A percentile compares a stretch with the other conserved stretches of the same genome.
These are phyloP conservation scores for Tenodera sinensis DNA, from an alignment of 2,888 invertebrate genomes.

Conservation along the genomic window DNA sequence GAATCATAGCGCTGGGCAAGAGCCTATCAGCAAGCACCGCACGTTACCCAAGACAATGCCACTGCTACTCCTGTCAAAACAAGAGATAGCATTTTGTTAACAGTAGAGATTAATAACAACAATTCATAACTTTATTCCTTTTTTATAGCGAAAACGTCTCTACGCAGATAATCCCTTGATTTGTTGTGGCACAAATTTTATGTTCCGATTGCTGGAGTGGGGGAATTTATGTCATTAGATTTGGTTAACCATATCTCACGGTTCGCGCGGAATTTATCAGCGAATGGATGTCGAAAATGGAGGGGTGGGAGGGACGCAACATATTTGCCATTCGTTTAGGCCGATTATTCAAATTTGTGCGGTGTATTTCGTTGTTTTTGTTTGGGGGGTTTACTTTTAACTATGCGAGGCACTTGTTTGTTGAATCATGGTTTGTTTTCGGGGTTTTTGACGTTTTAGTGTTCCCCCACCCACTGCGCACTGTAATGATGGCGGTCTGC, in stretches of 20 bases:
- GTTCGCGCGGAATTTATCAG: neutral
- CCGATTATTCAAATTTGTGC: neutral
- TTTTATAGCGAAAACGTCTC: neutral
- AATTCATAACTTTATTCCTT: neutral
- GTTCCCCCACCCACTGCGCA: neutral
- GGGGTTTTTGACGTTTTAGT: neutral
- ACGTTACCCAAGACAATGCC: neutral
- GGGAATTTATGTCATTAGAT: neutral
- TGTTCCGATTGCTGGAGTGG: neutral
- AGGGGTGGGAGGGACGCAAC: neutral
- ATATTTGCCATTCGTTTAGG: neutral
- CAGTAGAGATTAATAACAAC: neutral
- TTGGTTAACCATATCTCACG: neutral
- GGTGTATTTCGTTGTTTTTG: neutral
- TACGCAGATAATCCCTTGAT: neutral
- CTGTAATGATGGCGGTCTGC: neutral
- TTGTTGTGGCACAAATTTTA: neutral
- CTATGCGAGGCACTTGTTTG: neutral
- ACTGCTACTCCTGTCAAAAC: neutral
- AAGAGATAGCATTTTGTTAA: neutral
- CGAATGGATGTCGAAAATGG: neutral
- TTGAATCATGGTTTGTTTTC: neutral
- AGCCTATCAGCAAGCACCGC: no score
- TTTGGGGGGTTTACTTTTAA: neutral
- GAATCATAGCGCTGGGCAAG: no score